phyloP scores from a whole-genome alignment of 2,113 vertebrate genomes.

The Lophura nycthemera region DNA sequence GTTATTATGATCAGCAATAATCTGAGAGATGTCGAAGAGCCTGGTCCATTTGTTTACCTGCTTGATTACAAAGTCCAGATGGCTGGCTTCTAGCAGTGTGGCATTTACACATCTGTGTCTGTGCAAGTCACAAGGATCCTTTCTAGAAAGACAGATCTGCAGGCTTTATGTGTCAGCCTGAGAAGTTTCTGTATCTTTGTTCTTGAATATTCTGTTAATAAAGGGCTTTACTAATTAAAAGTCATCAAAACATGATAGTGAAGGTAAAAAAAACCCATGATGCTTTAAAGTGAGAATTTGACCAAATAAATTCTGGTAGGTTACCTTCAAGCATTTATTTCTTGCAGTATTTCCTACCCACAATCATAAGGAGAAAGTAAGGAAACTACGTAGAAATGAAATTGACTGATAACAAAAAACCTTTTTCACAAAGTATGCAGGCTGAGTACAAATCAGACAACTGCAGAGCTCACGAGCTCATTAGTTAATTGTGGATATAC shows the following conservation, averaged over 20 bases:
- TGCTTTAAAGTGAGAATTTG: neutral
- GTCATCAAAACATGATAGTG: neutral
- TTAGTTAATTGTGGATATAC: neutral
- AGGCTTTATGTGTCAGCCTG: neutral
- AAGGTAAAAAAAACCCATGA: neutral
- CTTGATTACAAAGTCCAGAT: constrained; percentile 52
- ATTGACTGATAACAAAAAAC: neutral
- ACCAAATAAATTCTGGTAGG: neutral
- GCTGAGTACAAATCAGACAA: neutral
- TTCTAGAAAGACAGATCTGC: neutral
- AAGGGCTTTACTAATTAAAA: neutral
- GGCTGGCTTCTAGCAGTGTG: constrained; percentile 8
- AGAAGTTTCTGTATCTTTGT: neutral
- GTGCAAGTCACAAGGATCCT: neutral
- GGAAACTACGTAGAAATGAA: neutral
- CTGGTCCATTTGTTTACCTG: constrained; percentile 28
- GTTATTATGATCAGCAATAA: constrained; percentile 50
- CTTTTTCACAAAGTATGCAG: neutral
- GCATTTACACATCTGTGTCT: neutral
- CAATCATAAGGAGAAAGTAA: neutral
- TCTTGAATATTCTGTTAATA: neutral
- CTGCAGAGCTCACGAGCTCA: neutral
- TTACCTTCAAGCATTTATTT: neutral
- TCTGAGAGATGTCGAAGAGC: constrained; percentile 41
- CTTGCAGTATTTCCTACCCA: neutral